A percentile compares a stretch with the other conserved stretches of the same genome.
Evolutionary conservation across 2,113 vertebrate species (phyloP).

Genomic region (Psittacula cyanocephala): DNA sequence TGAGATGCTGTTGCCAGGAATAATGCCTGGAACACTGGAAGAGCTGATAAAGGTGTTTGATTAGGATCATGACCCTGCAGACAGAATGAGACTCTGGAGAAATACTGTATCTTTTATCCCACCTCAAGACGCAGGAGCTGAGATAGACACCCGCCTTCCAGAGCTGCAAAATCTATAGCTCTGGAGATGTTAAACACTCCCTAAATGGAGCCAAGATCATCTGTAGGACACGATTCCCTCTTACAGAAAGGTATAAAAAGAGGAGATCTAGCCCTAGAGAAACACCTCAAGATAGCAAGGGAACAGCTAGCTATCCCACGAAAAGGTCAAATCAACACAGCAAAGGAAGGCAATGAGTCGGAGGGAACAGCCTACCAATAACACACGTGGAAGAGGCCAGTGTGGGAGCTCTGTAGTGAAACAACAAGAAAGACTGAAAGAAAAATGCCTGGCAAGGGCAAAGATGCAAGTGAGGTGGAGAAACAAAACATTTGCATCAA

Average conservation of each 20-base stretch:
- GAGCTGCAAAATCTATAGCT: conserved; percentile 14
- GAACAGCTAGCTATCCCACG: conserved; percentile 1
- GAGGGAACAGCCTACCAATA: background rate
- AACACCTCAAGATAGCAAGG: conserved; percentile 18
- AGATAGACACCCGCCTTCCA: background rate
- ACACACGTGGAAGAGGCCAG: background rate
- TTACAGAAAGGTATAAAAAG: background rate
- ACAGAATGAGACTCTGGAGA: conserved; percentile 35
- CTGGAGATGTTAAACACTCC: conserved; percentile 6
- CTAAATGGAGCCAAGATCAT: conserved; percentile 48
- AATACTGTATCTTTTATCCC: conserved; percentile 2
- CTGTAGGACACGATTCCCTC: conserved; percentile 32
- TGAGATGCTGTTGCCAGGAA: conserved; percentile 42
- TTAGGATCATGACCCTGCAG: conserved; percentile 46
- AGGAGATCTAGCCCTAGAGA: conserved; percentile 14
- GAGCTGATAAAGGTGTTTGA: conserved; percentile 65
- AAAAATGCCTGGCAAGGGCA: conserved; percentile 19
- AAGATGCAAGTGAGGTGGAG: background rate
- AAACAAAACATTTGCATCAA: background rate
- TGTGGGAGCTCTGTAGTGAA: background rate
- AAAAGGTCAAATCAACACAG: conserved; percentile 35
- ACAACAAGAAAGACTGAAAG: background rate
- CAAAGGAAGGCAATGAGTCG: background rate
- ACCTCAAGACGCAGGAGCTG: conserved; percentile 1
- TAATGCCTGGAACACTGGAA: conserved; percentile 44